Base-by-base conservation (phyloP, 2,888 invertebrate genomes). In the Eremobia ochroleuca region DNA sequence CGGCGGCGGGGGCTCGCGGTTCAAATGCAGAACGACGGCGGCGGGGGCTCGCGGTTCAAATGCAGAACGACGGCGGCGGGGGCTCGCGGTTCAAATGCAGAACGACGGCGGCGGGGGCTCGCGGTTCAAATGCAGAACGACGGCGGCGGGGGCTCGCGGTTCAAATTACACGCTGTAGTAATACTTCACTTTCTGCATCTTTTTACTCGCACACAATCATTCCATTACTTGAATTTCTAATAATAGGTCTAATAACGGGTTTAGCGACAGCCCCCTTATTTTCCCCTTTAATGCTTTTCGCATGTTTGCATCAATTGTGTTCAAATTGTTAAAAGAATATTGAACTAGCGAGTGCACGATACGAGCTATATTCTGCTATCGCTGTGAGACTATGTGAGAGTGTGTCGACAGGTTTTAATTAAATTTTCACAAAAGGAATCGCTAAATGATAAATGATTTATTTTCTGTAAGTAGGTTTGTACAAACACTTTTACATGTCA, bases 21-120 rank as follows among this genome's bases (percentile, higher is more conserved):
- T 49, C 49, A 9, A 40, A 55, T n/a, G n/a, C n/a, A n/a, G n/a
- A n/a, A n/a, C n/a, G n/a, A n/a, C n/a, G n/a, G n/a, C n/a, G n/a
- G n/a, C n/a, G 67, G 79, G 77, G 74, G 66, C 43, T 28, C 68
- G n/a, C 43, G 25, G 40, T 28, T 49, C 49, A 9, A 40, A 55
- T n/a, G 34, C 46, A 28, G 59, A 31, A 52, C 15, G 18, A 25
- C 6, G n/a, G n/a, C n/a, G n/a, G n/a, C n/a, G n/a, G n/a, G n/a
- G n/a, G n/a, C n/a, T n/a, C n/a, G n/a, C n/a, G n/a, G n/a, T n/a
- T 85, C 86, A 88, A 91, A 87, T 85, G 34, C 46, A 28, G 59
- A 31, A 52, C 15, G 18, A 25, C 6, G n/a, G n/a, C n/a, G n/a
- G n/a, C n/a, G n/a, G n/a, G n/a, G n/a, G n/a, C n/a, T n/a, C n/a